A percentile compares a stretch with the other conserved stretches of the same genome.
phyloP scores from a whole-genome alignment of 2,888 invertebrate genomes.

The Lasioglossum zephyrum region DNA sequence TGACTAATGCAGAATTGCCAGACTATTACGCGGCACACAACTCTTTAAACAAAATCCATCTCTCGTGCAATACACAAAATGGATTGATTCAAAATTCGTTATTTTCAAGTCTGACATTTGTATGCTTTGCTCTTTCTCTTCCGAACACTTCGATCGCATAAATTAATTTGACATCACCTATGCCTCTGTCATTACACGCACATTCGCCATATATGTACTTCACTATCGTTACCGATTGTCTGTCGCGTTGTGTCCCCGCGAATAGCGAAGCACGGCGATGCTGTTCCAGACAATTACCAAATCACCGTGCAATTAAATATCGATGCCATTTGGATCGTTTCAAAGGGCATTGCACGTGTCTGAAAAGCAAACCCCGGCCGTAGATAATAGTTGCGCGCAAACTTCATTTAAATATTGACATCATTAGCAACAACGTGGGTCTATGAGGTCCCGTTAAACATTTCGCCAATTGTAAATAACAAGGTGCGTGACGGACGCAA shows the following conservation, averaged over 20 bases:
- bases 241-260: slow-evolving; percentile 12
- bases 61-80: neutral
- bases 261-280: slow-evolving; percentile 1
- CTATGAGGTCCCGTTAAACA: slow-evolving; percentile 39
- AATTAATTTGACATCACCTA: neutral
- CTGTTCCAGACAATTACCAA: slow-evolving; percentile 32
- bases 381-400: slow-evolving; percentile 51
- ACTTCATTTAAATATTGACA: slow-evolving; percentile 60
- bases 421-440: slow-evolving; percentile 48
- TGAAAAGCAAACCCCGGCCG: slow-evolving; percentile 47
- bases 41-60: neutral
- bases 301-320: slow-evolving; percentile 43
- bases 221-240: slow-evolving; percentile 34
- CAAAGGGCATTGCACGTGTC: slow-evolving; percentile 16
- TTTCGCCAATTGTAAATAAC: slow-evolving; percentile 45
- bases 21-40: neutral
- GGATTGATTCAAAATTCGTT: neutral
- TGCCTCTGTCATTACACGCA: neutral
- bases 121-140: neutral
- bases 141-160: neutral
- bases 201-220: slow-evolving; percentile 11
- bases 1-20: slow-evolving; percentile 41
- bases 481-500: slow-evolving; percentile 37
- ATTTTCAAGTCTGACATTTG: neutral
- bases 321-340: slow-evolving; percentile 29